Evolutionary conservation across 2,888 invertebrate genomes (phyloP).

Genomic region (Cheilosia pagana): DNA sequence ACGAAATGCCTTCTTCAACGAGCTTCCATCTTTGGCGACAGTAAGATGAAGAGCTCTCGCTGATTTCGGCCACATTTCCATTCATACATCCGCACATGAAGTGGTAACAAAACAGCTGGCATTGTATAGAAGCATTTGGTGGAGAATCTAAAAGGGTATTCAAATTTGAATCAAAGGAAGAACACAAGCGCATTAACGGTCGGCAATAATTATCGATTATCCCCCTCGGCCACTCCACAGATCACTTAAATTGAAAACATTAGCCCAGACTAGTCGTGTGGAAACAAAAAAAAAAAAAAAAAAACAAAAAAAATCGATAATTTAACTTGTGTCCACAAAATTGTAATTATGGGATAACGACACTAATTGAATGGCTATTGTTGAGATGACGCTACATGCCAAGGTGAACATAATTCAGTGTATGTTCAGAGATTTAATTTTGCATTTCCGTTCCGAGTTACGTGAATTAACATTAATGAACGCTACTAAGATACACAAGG

Average conservation of each 20-base stretch:
- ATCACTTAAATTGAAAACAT: constrained; percentile 9
- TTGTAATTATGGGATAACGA: constrained; percentile 71
- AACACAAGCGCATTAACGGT: neutral
- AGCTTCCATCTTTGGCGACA: too few species aligned
- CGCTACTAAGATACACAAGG: constrained; percentile 25
- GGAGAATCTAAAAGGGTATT: neutral
- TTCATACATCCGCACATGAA: too few species aligned
- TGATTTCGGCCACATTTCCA: too few species aligned
- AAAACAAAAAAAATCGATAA: constrained; percentile 27
- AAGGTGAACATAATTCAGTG: constrained; percentile 67
- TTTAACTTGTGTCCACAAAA: constrained; percentile 61
- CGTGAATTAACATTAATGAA: constrained; percentile 19
- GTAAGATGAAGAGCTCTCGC: too few species aligned
- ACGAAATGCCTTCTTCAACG: too few species aligned
- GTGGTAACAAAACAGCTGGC: too few species aligned
- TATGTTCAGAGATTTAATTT: constrained; percentile 63
- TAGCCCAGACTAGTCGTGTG: neutral
- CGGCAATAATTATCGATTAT: too few species aligned
- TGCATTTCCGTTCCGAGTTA: constrained; percentile 59
- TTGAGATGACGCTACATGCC: constrained; percentile 63
- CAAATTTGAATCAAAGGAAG: too few species aligned
- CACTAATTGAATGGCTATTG: constrained; percentile 65
- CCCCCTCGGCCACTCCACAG: too few species aligned
- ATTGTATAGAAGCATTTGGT: too few species aligned
- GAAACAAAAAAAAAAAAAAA: constrained; percentile 1